Conservation (phyloP, 2,888 invertebrate genomes). For the Eristalis pertinax region DNA sequence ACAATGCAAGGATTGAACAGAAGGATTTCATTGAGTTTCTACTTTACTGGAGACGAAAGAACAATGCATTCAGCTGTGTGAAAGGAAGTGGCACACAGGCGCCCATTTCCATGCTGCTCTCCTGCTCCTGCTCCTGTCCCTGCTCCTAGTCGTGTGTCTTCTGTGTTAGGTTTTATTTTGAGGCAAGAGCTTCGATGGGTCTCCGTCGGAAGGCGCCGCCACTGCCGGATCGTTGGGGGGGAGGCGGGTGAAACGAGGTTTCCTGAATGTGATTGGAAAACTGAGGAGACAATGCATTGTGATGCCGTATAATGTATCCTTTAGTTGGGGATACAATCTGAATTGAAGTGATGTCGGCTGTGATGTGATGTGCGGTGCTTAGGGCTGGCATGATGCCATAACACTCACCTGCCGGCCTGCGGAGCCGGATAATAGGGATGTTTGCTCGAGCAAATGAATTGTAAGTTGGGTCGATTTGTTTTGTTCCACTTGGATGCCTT, state of each 20-base stretch:
- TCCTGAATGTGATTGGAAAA: slow-evolving; percentile 5
- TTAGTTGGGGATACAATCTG: slow-evolving; percentile 4
- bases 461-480: slow-evolving; percentile 15
- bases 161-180: neutral
- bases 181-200: neutral
- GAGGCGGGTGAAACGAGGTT: neutral
- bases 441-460: slow-evolving; percentile 46
- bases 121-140: too few species aligned
- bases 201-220: neutral
- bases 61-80: neutral
- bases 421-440: slow-evolving; percentile 22
- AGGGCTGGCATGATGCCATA: slow-evolving; percentile 34
- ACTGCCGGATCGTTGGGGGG: neutral
- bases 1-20: slow-evolving; percentile 53
- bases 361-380: neutral
- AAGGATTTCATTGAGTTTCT: slow-evolving; percentile 38
- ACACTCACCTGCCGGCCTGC: slow-evolving; percentile 43
- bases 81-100: slow-evolving; percentile 14
- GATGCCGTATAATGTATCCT: neutral
- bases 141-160: neutral
- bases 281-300: slow-evolving; percentile 14
- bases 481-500: slow-evolving; percentile 12
- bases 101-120: neutral
- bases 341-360: neutral
- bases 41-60: neutral